Conservation (phyloP, 37 sponge, comb jelly and placozoan species). For the Halichondria panicea region DNA sequence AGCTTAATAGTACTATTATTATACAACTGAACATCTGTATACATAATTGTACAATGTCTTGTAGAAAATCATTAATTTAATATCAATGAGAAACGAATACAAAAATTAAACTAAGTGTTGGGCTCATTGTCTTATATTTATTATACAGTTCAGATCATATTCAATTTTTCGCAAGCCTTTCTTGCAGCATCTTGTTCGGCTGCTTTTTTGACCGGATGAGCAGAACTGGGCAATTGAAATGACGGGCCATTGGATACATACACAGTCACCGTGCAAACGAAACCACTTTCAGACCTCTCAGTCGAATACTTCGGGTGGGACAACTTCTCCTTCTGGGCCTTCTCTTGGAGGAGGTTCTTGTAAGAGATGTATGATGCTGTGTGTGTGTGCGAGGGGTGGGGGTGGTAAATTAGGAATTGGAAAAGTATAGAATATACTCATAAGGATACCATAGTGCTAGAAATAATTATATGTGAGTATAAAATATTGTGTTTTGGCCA, state of each 20-base stretch:
- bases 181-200: slow-evolving; percentile 43
- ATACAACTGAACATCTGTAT: too few species aligned
- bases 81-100: too few species aligned
- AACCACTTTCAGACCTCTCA: slow-evolving; percentile 12
- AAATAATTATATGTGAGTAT: background rate
- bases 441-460: too few species aligned
- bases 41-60: too few species aligned
- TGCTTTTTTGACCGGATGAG: slow-evolving; percentile 23
- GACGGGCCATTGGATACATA: background rate
- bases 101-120: too few species aligned
- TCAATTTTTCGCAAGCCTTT: slow-evolving; percentile 22
- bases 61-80: too few species aligned
- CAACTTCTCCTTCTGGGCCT: slow-evolving; percentile 23
- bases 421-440: too few species aligned
- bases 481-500: background rate
- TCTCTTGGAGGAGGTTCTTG: slow-evolving; percentile 67
- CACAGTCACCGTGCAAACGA: slow-evolving; percentile 14
- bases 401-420: background rate
- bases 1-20: too few species aligned
- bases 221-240: background rate
- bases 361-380: slow-evolving; percentile 8
- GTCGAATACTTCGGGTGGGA: slow-evolving; percentile 37
- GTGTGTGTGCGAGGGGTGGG: background rate
- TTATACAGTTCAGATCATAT: too few species aligned
- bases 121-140: too few species aligned